phyloP scores from a whole-genome alignment of 2,888 invertebrate genomes.

The Cybosia mesomella region DNA sequence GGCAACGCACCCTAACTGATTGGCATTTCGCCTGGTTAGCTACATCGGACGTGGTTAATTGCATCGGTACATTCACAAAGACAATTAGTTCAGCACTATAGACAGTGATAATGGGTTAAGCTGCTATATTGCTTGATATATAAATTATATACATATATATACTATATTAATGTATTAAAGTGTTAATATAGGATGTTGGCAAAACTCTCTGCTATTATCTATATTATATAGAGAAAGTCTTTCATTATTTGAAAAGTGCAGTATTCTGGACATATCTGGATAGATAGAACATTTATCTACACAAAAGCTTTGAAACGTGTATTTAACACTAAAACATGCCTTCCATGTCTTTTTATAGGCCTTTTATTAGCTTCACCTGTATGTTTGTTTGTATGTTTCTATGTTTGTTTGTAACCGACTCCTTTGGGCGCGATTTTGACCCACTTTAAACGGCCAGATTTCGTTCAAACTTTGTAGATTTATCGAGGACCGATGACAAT shows the following conservation, averaged over 20 bases:
- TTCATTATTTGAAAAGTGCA: too few species aligned
- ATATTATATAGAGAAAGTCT: too few species aligned
- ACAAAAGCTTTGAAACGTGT: too few species aligned
- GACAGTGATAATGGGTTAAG: constrained; percentile 25
- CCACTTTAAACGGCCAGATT: too few species aligned
- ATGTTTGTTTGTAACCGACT: too few species aligned
- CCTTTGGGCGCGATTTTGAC: too few species aligned
- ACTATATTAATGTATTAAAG: neutral
- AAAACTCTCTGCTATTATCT: neutral
- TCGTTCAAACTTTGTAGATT: too few species aligned
- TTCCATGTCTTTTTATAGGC: neutral
- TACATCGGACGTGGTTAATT: constrained; percentile 72
- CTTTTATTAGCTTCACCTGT: too few species aligned
- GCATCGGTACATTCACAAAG: constrained; percentile 71
- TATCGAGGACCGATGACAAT: too few species aligned
- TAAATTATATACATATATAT: neutral
- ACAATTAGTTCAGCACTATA: constrained; percentile 71
- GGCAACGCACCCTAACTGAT: constrained; percentile 70
- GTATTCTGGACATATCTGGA: too few species aligned
- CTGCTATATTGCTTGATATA: constrained; percentile 6
- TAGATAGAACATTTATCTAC: too few species aligned
- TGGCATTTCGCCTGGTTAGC: constrained; percentile 73
- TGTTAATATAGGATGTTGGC: neutral
- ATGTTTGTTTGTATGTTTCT: too few species aligned
- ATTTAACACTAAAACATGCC: neutral